Base-by-base conservation (phyloP, 2,888 invertebrate genomes). In the Phania funesta region DNA sequence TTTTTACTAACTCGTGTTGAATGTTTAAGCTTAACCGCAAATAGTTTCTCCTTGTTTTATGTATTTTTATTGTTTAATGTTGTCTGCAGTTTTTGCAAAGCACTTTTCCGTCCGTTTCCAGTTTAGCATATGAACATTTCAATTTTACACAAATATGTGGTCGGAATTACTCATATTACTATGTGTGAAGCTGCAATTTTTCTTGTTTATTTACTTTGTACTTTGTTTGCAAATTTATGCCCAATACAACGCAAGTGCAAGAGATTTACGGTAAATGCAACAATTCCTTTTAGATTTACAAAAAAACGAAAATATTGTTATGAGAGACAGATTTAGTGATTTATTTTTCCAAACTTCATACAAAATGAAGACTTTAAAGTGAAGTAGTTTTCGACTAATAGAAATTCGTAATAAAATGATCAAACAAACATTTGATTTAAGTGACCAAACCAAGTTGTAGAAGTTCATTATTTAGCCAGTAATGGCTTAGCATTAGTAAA, bases 141-240 rank as follows among this genome's bases (percentile, higher is more conserved):
- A 70, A 70, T 77, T 77, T 35, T 38, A 70, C 62, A 70, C 46
- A 64, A 77, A 64, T 54, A 48, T 77, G 70, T 70, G 77, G 77
- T 70, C 54, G 35, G 62, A 46, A 18, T 44, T 73, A n/a, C n/a
- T n/a, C n/a, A n/a, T n/a, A 18, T 74, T 54, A 20, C 35, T 67
- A 58, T 50, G 65, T 26, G 24, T 41, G 64, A 41, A 16, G 48
- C 54, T 62, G 35, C 58, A 67, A 16, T 77, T 62, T 68, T 77
- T 70, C 52, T 48, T 68, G 60, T 48, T 77, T 54, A 68, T 77
- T 77, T 77, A 70, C 68, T 26, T 18, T 35, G 35, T 70, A 48
- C 48, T 60, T 62, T 62, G 41, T 16, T 65, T 67, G 46, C 7
- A 62, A 38, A 77, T 77, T 77, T 70, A 77, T 77, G 46, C 44